Percentiles rank a stretch among this genome's conserved stretches.
Conservation (phyloP, 2,113 vertebrate genomes). For the Gymnorhina tibicen region DNA sequence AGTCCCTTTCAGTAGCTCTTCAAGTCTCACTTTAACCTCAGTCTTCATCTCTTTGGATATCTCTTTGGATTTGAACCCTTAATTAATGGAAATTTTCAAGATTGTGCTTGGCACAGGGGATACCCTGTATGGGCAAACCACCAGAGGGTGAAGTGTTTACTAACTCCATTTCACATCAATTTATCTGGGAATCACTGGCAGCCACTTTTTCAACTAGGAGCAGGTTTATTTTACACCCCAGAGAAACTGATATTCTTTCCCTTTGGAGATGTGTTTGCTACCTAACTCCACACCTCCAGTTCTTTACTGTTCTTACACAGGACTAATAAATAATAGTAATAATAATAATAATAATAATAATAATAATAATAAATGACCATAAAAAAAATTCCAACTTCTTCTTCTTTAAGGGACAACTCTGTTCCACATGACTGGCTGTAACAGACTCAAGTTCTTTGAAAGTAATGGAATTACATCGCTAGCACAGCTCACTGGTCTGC, state of each 20-base stretch:
- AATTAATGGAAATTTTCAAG: neutral
- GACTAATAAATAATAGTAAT: neutral
- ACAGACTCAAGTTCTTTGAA: conserved; percentile 54
- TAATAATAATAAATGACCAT: neutral
- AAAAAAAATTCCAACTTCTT: neutral
- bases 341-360: neutral
- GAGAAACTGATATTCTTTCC: neutral
- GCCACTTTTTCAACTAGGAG: neutral
- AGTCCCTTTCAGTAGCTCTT: conserved; percentile 15
- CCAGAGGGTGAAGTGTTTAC: neutral
- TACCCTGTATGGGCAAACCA: neutral
- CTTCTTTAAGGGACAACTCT: conserved; percentile 19
- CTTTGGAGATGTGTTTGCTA: neutral
- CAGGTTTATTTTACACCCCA: neutral
- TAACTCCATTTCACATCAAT: neutral
- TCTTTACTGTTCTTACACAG: neutral
- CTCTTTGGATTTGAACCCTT: neutral
- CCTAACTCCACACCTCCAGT: neutral
- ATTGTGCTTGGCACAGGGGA: neutral
- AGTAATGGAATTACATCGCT: conserved; percentile 63
- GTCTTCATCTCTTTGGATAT: neutral
- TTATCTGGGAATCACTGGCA: neutral
- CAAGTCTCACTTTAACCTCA: conserved; percentile 9
- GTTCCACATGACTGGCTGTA: conserved; percentile 53
- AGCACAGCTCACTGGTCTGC: conserved; percentile 63